Evolutionary conservation across 2,888 invertebrate genomes (phyloP), one percentile per base, ranked within the genome.

Genomic region (Luffia ferchaultella): DNA sequence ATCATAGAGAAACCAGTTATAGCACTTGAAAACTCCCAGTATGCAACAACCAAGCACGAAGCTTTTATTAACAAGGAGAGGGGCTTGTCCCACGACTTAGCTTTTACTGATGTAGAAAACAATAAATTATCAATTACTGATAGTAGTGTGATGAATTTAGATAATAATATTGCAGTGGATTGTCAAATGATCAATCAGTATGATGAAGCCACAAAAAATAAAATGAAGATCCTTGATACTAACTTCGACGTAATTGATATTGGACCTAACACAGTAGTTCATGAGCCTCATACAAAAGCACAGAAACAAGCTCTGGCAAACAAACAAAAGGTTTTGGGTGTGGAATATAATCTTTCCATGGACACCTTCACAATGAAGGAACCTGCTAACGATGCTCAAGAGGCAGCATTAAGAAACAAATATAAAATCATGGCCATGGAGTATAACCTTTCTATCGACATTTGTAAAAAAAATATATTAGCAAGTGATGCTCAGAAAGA

Each of bases 241-340:
- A 76, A 76, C 46, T 73, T 66, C 51, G 62, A 62, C 48, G 52
- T 63, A 1, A 50, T 58, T 2, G 62, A 62, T 42, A 18, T 42
- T 18, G 19, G 2, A n/a, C 48, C 41, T 2, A 40, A n/a, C 9
- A 30, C 15, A 48, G 20, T 42, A 1, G 12, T 48, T 58, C 61
- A 42, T 0, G 68, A 69, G 56, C 73, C 79, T 0, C 63, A 57
- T 54, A 80, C 77, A 0, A 77, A 82, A 1, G 85, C 86, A 1
- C 80, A 89, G 52, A 87, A 83, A 15, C 87, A 88, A 51, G 88
- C 89, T 0, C 70, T 89, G 54, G 67, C 76, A 48, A 90, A 90
- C 59, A 88, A 86, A 64, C 61, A 87, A 17, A 88, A 85, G 66
- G 79, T 90, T 1, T 64, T 90, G 51, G 82, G 86, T 2, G 85